These are phyloP conservation scores for Archegozetes longisetosus DNA, from an alignment of 1,140 invertebrate species.

Conservation along the genomic window DNA sequence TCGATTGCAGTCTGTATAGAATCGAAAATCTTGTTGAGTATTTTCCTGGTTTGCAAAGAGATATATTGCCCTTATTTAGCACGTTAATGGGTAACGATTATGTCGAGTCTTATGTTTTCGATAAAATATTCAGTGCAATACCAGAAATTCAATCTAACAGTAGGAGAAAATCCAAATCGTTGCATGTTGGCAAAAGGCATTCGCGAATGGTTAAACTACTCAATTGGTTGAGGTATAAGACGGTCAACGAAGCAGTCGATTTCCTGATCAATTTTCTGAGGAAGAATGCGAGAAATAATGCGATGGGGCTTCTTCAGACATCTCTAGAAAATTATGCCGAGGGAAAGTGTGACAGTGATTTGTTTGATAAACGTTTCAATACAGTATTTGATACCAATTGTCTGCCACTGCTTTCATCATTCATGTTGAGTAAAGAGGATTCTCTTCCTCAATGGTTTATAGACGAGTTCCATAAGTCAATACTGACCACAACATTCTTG, in stretches of 20 bases:
- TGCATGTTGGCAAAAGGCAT: conserved; percentile 35
- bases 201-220: conserved; percentile 46
- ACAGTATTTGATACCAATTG: too few relatives aligned
- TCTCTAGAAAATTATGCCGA: conserved; percentile 23
- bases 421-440: not conserved
- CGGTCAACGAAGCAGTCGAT: conserved; percentile 43
- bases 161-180: conserved; percentile 1
- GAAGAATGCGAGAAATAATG: conserved; percentile 20
- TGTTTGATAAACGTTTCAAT: not conserved
- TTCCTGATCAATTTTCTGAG: conserved; percentile 22
- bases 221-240: conserved; percentile 52
- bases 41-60: conserved; percentile 44
- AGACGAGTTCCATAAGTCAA: not conserved
- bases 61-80: conserved; percentile 55
- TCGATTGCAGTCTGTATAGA: not conserved
- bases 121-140: conserved; percentile 43
- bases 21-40: conserved; percentile 39
- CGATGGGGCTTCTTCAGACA: conserved; percentile 20
- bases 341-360: not conserved
- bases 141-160: conserved; percentile 30
- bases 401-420: not conserved
- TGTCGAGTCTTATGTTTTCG: conserved; percentile 46
- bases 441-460: not conserved
- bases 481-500: not conserved
- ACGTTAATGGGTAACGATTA: conserved; percentile 73